Percentiles rank a stretch among this genome's conserved stretches.
Conservation (phyloP, 1,140 invertebrate genomes). For the Brachionus asplanchnoidis region DNA sequence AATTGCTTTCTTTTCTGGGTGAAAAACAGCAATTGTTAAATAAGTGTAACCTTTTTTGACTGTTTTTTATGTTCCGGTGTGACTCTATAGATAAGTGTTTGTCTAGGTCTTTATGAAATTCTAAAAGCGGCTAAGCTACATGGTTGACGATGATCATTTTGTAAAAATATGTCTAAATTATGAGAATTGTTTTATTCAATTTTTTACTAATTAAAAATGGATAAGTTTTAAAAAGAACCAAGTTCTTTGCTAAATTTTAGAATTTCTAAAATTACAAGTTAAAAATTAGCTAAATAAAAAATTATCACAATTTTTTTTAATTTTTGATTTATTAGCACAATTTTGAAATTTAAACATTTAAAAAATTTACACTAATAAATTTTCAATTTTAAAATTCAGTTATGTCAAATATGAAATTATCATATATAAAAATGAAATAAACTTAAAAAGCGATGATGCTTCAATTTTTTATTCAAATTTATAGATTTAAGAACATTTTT, state of each 20-base stretch:
- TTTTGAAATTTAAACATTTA: too few species aligned
- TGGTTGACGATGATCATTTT: background rate
- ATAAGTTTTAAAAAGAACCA: background rate
- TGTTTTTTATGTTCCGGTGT: background rate
- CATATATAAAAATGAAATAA: too few species aligned
- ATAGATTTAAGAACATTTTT: too few species aligned
- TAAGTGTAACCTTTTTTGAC: background rate
- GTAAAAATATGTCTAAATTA: background rate
- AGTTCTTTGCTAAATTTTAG: background rate
- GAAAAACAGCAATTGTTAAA: slow-evolving; percentile 5
- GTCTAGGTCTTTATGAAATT: background rate
- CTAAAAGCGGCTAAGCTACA: background rate
- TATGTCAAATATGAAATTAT: too few species aligned
- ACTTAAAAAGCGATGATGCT: too few species aligned
- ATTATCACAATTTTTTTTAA: background rate
- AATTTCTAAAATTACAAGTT: background rate
- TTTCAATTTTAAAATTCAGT: too few species aligned
- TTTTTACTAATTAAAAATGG: too few species aligned
- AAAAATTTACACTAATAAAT: too few species aligned
- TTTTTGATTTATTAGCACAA: too few species aligned
- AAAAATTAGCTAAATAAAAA: background rate
- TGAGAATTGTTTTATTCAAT: too few species aligned
- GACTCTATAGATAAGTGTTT: background rate
- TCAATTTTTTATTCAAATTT: too few species aligned
- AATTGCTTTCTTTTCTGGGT: slow-evolving; percentile 18